phyloP scores from a whole-genome alignment of 1,140 invertebrate genomes.

The Panulirus ornatus region DNA sequence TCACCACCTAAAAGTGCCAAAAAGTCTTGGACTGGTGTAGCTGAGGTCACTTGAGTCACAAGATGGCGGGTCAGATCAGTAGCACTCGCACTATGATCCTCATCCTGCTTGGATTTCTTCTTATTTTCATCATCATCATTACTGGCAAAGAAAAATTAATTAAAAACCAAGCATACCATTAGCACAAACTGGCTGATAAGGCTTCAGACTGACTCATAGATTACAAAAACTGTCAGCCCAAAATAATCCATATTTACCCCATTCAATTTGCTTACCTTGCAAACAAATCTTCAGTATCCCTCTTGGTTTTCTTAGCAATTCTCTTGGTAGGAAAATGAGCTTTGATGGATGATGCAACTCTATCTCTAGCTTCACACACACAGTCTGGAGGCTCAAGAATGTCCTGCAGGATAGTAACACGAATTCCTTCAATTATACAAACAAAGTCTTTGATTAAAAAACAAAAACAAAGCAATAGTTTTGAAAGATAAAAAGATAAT shows the following conservation, averaged over 20 bases:
- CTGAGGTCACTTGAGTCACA: slow-evolving; percentile 58
- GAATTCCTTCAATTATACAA: too few species aligned
- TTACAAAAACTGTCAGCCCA: background rate
- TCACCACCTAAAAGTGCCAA: slow-evolving; percentile 48
- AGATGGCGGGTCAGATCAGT: slow-evolving; percentile 35
- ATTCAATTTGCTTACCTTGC: slow-evolving; percentile 24
- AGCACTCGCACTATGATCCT: slow-evolving; percentile 13
- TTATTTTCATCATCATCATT: background rate
- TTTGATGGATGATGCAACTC: background rate
- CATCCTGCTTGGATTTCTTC: slow-evolving; percentile 44
- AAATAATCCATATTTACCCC: background rate
- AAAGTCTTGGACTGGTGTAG: slow-evolving; percentile 57
- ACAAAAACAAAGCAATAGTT: too few species aligned
- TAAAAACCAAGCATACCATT: too few species aligned
- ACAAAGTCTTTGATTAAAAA: too few species aligned
- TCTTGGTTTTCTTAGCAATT: slow-evolving; percentile 37
- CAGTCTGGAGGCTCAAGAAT: slow-evolving; percentile 48
- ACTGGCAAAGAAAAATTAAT: background rate
- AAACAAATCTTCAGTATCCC: slow-evolving; percentile 34
- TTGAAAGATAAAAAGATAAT: too few species aligned
- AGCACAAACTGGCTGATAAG: too few species aligned
- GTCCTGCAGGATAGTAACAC: slow-evolving; percentile 7
- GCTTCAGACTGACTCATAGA: too few species aligned
- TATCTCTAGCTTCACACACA: slow-evolving; percentile 12
- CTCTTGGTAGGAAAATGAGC: slow-evolving; percentile 36